A percentile compares a stretch with the other conserved stretches of the same genome.
Evolutionary conservation across 2,797 vertebrate genomes (phyloP).

Genomic region (Gephyroberyx darwinii): DNA sequence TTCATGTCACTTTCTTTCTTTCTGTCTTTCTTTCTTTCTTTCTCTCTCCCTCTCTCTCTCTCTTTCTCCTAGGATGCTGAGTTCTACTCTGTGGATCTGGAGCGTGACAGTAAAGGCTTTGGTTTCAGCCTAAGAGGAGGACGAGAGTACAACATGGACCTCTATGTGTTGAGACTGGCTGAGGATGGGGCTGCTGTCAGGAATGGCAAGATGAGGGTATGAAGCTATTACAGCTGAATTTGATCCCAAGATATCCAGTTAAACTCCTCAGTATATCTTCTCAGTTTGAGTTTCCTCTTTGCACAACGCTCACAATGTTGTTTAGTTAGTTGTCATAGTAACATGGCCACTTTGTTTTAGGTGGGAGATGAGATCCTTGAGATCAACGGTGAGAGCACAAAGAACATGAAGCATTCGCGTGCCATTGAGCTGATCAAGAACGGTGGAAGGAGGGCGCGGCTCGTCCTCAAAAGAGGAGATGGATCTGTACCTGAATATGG

Average conservation of each 20-base stretch:
- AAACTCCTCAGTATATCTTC: neutral
- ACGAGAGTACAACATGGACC: slow-evolving; percentile 98
- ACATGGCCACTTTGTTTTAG: slow-evolving; percentile 70
- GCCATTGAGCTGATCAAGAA: slow-evolving; percentile 99
- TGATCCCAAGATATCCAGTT: neutral
- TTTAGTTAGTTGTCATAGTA: slow-evolving; percentile 13
- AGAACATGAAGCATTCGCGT: slow-evolving; percentile 99
- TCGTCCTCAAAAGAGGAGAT: slow-evolving; percentile 97
- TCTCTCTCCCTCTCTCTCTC: slow-evolving; percentile 18
- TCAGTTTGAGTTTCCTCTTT: neutral
- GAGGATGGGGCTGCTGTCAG: slow-evolving; percentile 96
- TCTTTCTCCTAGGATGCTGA: slow-evolving; percentile 87
- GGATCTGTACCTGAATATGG: slow-evolving; percentile 99
- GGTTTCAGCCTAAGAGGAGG: slow-evolving; percentile 98
- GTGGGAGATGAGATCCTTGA: slow-evolving; percentile 98
- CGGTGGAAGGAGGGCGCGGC: slow-evolving; percentile 92
- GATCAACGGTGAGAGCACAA: slow-evolving; percentile 98
- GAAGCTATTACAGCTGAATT: slow-evolving; percentile 7
- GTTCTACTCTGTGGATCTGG: slow-evolving; percentile 97
- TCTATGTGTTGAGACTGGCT: slow-evolving; percentile 95
- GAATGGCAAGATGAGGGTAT: slow-evolving; percentile 98
- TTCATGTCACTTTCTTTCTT: slow-evolving; percentile 7
- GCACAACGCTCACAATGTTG: neutral
- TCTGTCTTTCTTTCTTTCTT: slow-evolving; percentile 14
- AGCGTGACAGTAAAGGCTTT: slow-evolving; percentile 97